Evolutionary conservation across 2,113 vertebrate genomes (phyloP), one percentile per base, ranked within the genome.

Genomic region (Acanthisitta chloris): DNA sequence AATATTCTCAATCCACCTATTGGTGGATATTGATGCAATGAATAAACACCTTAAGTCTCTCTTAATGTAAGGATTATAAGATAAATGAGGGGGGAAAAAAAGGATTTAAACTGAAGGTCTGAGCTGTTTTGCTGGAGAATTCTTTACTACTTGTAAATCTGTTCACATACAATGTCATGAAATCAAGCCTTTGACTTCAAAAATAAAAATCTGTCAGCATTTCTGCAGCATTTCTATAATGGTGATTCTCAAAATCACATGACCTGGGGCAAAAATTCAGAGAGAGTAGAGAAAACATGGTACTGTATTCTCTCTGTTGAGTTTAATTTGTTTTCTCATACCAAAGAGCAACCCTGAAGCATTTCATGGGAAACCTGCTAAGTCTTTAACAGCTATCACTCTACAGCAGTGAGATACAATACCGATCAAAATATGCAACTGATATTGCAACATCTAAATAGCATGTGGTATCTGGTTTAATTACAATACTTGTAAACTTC

Each of bases 361-460:
- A 16, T 78, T 93, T 78, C 24, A 70, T 28, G 64, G 62, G 76
- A 91, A 93, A 84, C 11, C 28, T 84, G 28, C 45, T 71, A 79
- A 91, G 6, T 52, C 33, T 83, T 86, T 77, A 89, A 86, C n/a
- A 77, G 21, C 55, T 84, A 86, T 65, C 64, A 40, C 81, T 73
- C 72, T 86, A 19, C 1, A 58, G 25, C 8, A 14, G 29, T 78
- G 88, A 77, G 62, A 65, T 61, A 84, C 17, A 70, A 31, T 19
- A 36, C 4, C 59, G 33, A 83, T 38, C 48, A 72, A 86, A 92
- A 91, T 83, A 73, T 5, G 52, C 45, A 87, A 64, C 51, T 59
- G 49, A 61, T 78, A 91, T 61, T 86, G 84, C 69, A 93, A 93
- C 42, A 91, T n/a, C 87, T 81, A 81, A 89, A 81, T 28, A 84